phyloP scores from a whole-genome alignment of 64 coral and sea anemone genomes.

The Actinia tenebrosa region DNA sequence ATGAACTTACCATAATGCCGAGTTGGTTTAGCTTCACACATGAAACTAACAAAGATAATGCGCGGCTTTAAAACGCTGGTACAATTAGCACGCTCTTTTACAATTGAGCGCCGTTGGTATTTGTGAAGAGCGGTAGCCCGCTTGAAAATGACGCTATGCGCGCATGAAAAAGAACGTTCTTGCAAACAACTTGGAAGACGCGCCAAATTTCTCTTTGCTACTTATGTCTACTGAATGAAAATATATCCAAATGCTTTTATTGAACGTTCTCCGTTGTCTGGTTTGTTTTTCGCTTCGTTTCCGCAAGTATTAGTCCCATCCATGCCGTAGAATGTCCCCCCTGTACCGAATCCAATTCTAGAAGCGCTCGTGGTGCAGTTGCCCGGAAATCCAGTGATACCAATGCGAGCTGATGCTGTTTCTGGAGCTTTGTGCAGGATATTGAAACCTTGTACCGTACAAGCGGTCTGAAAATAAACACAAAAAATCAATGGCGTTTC shows the following conservation, averaged over 20 bases:
- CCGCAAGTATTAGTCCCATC: conserved; percentile 28
- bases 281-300: background rate
- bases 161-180: no score
- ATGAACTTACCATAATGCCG: no score
- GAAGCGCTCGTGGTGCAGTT: background rate
- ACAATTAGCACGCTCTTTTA: no score
- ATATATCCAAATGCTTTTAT: conserved; percentile 46
- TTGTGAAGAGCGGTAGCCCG: no score
- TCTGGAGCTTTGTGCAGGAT: background rate
- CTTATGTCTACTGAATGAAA: conserved; percentile 39
- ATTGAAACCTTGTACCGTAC: conserved; percentile 49
- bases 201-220: no score
- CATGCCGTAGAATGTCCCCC: conserved; percentile 15
- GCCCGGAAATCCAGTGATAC: conserved; percentile 19
- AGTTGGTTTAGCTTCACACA: no score
- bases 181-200: no score
- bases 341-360: conserved; percentile 58
- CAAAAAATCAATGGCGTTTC: no score
- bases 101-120: no score
- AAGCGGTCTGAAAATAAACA: conserved; percentile 17
- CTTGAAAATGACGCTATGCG: no score
- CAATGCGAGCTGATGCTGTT: conserved; percentile 47
- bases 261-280: background rate
- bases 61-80: no score
- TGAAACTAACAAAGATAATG: no score